Conservation (phyloP, 2,888 invertebrate genomes). For the Thymelicus acteon region DNA sequence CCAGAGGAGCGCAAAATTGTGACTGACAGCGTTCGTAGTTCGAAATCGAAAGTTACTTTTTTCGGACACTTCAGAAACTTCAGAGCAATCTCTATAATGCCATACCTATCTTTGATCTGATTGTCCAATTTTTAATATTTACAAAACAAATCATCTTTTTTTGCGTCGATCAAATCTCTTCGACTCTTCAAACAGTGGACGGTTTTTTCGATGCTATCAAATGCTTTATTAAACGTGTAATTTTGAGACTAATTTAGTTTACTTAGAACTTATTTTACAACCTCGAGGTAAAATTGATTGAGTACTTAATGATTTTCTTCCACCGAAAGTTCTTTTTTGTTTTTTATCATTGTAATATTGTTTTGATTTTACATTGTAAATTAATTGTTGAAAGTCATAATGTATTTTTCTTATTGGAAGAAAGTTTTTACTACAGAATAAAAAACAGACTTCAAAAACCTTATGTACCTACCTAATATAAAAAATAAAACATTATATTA, state of each 20-base stretch:
- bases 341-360: not conserved
- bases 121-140: conserved; percentile 2
- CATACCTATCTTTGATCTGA: not conserved
- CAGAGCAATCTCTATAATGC: conserved; percentile 4
- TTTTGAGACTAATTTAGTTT: not conserved
- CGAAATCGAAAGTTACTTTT: conserved; percentile 26
- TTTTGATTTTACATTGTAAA: not conserved
- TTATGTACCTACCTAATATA: too few relatives aligned
- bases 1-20: conserved; percentile 45
- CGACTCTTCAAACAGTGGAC: too few relatives aligned
- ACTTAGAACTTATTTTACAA: not conserved
- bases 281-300: too few relatives aligned
- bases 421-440: too few relatives aligned
- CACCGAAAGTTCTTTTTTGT: too few relatives aligned
- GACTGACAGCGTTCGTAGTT: conserved; percentile 48
- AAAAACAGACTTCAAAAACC: too few relatives aligned
- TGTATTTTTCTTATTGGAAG: too few relatives aligned
- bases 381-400: not conserved
- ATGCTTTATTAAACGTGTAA: not conserved
- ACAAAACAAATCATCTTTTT: not conserved
- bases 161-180: not conserved
- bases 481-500: too few relatives aligned
- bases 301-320: too few relatives aligned
- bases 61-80: not conserved
- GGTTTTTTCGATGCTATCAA: too few relatives aligned